Conservation (phyloP, 2,888 invertebrate genomes). For the Pelosia muscerda region DNA sequence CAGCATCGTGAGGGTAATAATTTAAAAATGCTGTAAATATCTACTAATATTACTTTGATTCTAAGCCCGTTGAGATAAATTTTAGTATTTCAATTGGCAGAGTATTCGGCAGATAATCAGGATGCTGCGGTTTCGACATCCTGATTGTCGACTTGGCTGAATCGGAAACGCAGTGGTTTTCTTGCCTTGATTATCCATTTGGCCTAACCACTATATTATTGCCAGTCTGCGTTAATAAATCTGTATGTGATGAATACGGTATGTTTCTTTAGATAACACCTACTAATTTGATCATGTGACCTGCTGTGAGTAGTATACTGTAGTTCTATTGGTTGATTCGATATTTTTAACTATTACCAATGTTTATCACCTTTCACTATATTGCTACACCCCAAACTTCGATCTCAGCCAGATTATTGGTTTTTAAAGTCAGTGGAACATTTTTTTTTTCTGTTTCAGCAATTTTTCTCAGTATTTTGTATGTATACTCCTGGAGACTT, state of each 20-base stretch:
- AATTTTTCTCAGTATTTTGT: background rate
- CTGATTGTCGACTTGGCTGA: background rate
- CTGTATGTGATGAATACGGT: background rate
- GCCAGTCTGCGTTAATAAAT: background rate
- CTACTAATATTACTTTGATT: no score
- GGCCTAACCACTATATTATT: background rate
- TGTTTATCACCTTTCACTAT: background rate
- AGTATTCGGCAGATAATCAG: background rate
- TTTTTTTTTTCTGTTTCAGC: background rate
- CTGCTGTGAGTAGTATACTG: background rate
- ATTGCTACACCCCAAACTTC: background rate
- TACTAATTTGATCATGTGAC: background rate
- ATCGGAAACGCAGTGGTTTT: background rate
- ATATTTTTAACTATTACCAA: background rate
- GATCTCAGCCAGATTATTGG: background rate
- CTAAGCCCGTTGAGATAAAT: background rate
- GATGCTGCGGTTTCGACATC: background rate
- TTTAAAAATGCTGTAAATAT: background rate
- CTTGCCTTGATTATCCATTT: background rate
- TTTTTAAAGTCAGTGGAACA: background rate
- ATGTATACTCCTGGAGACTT: background rate
- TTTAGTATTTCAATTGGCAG: background rate
- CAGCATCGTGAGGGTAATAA: background rate
- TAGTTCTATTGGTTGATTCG: background rate
- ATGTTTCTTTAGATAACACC: background rate